Evolutionary conservation across 2,888 invertebrate species (phyloP).

Genomic region (Crematogaster levior): DNA sequence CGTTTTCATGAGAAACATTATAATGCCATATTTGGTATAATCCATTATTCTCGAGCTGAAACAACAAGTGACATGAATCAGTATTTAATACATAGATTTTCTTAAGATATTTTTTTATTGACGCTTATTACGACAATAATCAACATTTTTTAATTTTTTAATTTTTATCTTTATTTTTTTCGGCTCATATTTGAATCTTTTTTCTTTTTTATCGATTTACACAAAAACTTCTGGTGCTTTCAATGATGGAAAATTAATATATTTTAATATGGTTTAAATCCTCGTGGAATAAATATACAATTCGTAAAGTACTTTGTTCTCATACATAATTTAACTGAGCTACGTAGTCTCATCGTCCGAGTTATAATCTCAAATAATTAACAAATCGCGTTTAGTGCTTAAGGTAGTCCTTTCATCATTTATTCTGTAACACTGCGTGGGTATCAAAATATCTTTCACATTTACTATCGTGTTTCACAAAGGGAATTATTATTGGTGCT

Average conservation of each 20-base stretch:
- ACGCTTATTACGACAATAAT: background rate
- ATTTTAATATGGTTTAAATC: background rate
- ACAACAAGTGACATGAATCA: constrained; percentile 47
- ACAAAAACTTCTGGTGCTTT: background rate
- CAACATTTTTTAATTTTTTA: no score
- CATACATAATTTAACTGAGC: background rate
- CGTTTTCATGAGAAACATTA: constrained; percentile 61
- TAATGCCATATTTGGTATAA: constrained; percentile 71
- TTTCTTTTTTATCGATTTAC: background rate
- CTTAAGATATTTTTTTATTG: background rate
- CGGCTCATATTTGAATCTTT: background rate
- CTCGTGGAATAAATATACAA: background rate
- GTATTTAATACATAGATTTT: background rate
- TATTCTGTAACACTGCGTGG: constrained; percentile 9
- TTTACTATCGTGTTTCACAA: constrained; percentile 20
- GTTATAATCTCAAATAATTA: constrained; percentile 31
- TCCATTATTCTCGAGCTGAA: constrained; percentile 77
- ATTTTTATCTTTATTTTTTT: background rate
- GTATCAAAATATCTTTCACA: constrained; percentile 26
- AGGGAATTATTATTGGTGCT: constrained; percentile 53
- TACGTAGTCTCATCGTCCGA: background rate
- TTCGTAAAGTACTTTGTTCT: background rate
- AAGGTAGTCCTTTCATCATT: background rate
- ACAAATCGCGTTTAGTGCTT: background rate
- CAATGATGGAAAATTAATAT: background rate